Base-by-base conservation (phyloP, 2,888 invertebrate species). In the Prosopocoilus inquinatus region DNA sequence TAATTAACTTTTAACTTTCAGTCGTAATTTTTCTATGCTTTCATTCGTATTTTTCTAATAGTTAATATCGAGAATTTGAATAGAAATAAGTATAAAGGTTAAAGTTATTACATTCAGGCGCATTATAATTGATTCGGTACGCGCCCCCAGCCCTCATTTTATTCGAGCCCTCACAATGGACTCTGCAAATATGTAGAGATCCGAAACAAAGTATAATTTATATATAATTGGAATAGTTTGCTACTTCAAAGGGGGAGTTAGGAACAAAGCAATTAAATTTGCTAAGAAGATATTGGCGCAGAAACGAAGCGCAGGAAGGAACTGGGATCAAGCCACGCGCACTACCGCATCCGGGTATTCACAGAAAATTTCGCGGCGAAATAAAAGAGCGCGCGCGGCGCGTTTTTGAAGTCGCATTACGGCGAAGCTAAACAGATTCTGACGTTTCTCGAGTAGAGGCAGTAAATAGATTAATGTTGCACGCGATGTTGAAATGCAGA, bases 401-500 rank as follows among this genome's bases (percentile, higher is more conserved):
- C 16, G 28, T 32, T 34, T 47, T 34, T 43, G 55, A 58, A 64
- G 65, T 65, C 62, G 61, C 60, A 65, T 62, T 64, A 61, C 59
- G 61, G 56, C 60, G 63, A 70, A 70, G 69, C 67, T 67, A 70
- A 70, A 70, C 66, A 69, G 64, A 67, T 68, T 66, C 66, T 63
- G 69, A 67, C 67, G 59, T 69, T 65, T 65, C 66, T 62, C 66
- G 66, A 65, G 66, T 63, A 68, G 20, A 28, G 20, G 20, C 20
- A 28, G 66, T 65, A 69, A 70, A 69, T 69, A 67, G 68, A 70
- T 70, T 70, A 70, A 65, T 64, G 63, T 52, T 58, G 67, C 70
- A 71, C 68, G 70, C 71, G 67, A 71, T 67, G 66, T 68, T 69
- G 64, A 68, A 69, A 67, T 68, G 67, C 64, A 64, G 64, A 64